Conservation (phyloP, 64 coral and sea anemone genomes). For the Pocillopora verrucosa region DNA sequence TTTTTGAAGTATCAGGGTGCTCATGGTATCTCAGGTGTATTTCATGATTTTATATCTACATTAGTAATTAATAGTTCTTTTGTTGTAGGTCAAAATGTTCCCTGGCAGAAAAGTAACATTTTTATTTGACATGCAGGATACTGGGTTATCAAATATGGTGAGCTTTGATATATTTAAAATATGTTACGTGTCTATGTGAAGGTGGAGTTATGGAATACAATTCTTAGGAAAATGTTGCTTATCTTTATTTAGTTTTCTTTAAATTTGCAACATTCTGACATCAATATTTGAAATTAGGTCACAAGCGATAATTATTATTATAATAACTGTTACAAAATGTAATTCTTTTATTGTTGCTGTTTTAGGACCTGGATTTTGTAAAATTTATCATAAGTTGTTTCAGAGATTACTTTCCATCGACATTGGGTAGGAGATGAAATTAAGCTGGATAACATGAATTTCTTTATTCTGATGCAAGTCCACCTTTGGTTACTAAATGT, state of each 20-base stretch:
- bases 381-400: conserved; percentile 85
- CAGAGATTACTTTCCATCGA: conserved; percentile 79
- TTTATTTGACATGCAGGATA: conserved; percentile 93
- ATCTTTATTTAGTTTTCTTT: not conserved
- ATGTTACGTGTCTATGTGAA: not conserved
- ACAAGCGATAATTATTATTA: not conserved
- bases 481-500: not conserved
- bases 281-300: not conserved
- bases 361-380: conserved; percentile 91
- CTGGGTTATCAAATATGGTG: conserved; percentile 87
- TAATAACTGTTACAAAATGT: not conserved
- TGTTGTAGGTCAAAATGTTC: conserved; percentile 66
- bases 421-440: conserved; percentile 51
- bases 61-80: not conserved
- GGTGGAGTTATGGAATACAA: no score
- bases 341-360: not conserved
- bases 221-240: not conserved
- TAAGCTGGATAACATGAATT: not conserved
- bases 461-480: not conserved
- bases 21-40: no score
- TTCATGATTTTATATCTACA: not conserved
- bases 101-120: conserved; percentile 76
- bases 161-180: not conserved
- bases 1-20: no score
- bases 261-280: not conserved